Conservation (phyloP, 1,140 invertebrate genomes). For the Cydia fagiglandana region DNA sequence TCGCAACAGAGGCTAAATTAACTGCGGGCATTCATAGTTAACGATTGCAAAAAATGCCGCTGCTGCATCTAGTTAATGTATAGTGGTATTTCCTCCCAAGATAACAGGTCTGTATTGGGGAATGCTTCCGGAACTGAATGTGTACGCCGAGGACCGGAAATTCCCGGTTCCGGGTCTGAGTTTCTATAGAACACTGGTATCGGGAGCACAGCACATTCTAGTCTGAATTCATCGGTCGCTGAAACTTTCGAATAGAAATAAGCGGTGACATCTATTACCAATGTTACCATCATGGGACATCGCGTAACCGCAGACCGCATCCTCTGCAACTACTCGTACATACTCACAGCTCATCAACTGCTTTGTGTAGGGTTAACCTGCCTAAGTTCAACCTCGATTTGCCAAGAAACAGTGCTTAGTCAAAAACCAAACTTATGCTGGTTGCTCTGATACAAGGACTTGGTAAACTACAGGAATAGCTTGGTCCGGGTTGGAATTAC, state of each 20-base stretch:
- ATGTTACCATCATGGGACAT: constrained; percentile 4
- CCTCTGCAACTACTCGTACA: not conserved
- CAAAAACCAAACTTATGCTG: not conserved
- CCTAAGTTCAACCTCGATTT: not conserved
- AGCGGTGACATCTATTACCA: not conserved
- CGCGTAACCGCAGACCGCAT: constrained; percentile 42
- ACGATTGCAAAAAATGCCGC: not conserved
- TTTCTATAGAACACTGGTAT: not conserved
- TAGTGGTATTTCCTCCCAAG: not conserved
- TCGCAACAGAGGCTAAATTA: not conserved
- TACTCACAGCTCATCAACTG: not conserved
- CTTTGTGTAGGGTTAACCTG: not conserved
- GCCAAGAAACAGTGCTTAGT: not conserved
- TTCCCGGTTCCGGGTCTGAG: not conserved
- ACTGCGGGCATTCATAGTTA: not conserved
- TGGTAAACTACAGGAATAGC: not conserved
- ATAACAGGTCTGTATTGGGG: too few relatives aligned
- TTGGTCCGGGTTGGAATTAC: not conserved
- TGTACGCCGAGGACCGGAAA: too few relatives aligned
- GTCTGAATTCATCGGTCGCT: not conserved
- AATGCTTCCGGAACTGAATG: too few relatives aligned
- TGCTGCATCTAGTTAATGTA: not conserved
- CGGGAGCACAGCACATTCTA: not conserved
- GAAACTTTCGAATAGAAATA: constrained; percentile 14
- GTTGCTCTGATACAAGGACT: not conserved